Evolutionary conservation across 2,113 vertebrate genomes (phyloP).

Genomic region (Tetrao urogallus): DNA sequence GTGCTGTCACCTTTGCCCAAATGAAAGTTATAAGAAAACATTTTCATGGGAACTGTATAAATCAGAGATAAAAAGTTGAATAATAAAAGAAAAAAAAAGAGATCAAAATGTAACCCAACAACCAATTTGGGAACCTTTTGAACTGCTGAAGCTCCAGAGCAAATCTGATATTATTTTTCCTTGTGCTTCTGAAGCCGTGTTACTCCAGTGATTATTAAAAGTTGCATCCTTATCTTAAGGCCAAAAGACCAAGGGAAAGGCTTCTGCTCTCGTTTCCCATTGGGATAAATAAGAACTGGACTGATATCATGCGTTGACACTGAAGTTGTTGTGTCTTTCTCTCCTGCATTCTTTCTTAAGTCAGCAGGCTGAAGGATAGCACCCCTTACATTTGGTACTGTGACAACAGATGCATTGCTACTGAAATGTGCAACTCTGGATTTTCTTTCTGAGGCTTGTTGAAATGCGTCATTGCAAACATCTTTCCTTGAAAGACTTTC

Average conservation of each 20-base stretch:
- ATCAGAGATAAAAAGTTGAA: not conserved
- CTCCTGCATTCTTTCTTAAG: not conserved
- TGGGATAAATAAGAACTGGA: not conserved
- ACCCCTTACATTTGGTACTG: not conserved
- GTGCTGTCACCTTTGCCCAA: not conserved
- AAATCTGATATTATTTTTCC: not conserved
- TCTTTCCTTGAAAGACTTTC: constrained; percentile 1
- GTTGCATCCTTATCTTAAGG: not conserved
- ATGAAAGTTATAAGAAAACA: not conserved
- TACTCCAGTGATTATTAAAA: not conserved
- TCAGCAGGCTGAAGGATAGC: not conserved
- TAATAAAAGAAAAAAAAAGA: not conserved
- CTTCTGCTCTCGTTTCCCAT: not conserved
- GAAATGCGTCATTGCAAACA: not conserved
- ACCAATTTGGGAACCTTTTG: not conserved
- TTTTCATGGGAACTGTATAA: not conserved
- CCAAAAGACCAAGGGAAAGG: not conserved
- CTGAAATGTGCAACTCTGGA: not conserved
- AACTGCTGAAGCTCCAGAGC: not conserved
- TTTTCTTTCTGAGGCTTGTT: not conserved
- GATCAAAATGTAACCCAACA: not conserved
- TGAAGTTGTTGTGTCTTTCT: not conserved
- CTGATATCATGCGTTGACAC: not conserved
- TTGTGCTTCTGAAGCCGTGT: not conserved
- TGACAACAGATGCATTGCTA: not conserved